phyloP scores from a whole-genome alignment of 1,140 invertebrate genomes.

The Drosophila nebulosa region DNA sequence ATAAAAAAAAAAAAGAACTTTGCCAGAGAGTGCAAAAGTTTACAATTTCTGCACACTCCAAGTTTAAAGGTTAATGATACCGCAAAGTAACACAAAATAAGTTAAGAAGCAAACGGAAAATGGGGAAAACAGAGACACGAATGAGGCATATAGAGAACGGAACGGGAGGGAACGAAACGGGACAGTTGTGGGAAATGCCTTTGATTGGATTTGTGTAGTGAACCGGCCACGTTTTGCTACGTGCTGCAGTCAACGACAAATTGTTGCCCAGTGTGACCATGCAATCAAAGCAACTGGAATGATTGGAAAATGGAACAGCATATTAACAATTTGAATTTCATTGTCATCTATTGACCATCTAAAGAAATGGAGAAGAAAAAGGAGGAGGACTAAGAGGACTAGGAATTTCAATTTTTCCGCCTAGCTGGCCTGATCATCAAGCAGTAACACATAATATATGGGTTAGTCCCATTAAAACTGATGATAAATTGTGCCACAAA shows the following conservation, averaged over 20 bases:
- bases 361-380: too few species aligned
- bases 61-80: constrained; percentile 79
- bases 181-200: constrained; percentile 37
- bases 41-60: constrained; percentile 66
- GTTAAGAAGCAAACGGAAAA: constrained; percentile 48
- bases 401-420: too few species aligned
- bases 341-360: neutral
- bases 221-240: constrained; percentile 57
- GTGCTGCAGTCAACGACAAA: constrained; percentile 45
- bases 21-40: constrained; percentile 68
- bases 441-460: too few species aligned
- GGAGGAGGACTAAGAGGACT: too few species aligned
- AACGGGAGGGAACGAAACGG: too few species aligned
- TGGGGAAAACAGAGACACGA: too few species aligned
- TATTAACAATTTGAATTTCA: neutral
- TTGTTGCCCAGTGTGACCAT: constrained; percentile 36
- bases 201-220: constrained; percentile 68
- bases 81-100: constrained; percentile 72
- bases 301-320: neutral
- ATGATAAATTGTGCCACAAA: too few species aligned
- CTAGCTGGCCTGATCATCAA: too few species aligned
- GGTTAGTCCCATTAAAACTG: too few species aligned
- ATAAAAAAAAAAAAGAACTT: constrained; percentile 52
- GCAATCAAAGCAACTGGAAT: neutral
- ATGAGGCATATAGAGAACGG: too few species aligned